These are phyloP conservation scores for Rhagologus leucostigma DNA, from an alignment of 2,113 vertebrate genomes.

Conservation along the genomic window DNA sequence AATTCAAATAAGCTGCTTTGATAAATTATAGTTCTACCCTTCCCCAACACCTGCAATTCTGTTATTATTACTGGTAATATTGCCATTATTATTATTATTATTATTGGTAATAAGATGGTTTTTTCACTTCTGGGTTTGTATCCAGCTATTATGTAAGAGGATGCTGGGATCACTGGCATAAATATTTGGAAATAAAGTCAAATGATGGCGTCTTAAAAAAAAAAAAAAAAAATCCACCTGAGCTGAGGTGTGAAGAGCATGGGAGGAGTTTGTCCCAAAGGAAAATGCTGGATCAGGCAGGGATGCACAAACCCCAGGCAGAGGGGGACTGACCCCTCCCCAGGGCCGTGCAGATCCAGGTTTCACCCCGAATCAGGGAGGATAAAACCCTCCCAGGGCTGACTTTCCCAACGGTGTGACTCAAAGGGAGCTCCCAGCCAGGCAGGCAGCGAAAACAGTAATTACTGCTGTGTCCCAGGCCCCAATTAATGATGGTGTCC, in stretches of 20 bases:
- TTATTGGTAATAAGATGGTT: not conserved
- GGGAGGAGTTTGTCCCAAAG: rapidly evolving
- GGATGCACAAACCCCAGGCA: rapidly evolving
- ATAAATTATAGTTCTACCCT: not conserved
- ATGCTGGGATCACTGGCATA: not conserved
- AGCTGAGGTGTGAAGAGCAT: not conserved
- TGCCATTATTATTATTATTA: not conserved
- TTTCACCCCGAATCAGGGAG: rapidly evolving
- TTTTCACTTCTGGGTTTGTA: not conserved
- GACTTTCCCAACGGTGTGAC: not conserved
- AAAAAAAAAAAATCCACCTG: not conserved
- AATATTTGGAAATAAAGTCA: not conserved
- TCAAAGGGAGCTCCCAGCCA: not conserved
- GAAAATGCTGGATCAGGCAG: rapidly evolving
- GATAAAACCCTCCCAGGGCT: not conserved
- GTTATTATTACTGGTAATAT: not conserved
- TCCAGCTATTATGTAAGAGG: not conserved
- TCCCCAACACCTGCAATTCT: not conserved
- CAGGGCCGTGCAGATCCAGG: rapidly evolving
- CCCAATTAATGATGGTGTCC: not conserved
- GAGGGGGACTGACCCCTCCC: rapidly evolving
- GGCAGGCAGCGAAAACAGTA: not conserved
- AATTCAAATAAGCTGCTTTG: not conserved
- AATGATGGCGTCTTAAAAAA: not conserved
- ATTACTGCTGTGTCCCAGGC: not conserved